These are phyloP conservation scores for Clivina fossor DNA, from an alignment of 2,888 invertebrate genomes.

Conservation along the genomic window DNA sequence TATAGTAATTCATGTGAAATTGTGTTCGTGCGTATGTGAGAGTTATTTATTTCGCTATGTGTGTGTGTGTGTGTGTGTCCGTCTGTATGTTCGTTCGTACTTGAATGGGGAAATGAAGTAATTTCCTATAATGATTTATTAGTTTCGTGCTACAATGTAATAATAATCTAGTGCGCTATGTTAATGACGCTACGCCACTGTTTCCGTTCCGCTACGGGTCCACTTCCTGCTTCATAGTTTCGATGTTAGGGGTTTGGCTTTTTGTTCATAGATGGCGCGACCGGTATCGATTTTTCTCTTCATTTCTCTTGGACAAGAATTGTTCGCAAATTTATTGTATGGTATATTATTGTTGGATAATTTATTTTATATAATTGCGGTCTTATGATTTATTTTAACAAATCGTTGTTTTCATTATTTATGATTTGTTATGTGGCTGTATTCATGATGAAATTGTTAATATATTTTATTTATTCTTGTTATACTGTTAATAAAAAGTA, in stretches of 20 bases:
- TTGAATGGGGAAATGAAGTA: slow-evolving; percentile 34
- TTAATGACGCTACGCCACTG: slow-evolving; percentile 31
- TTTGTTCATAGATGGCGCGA: slow-evolving; percentile 36
- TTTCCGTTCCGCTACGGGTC: slow-evolving; percentile 29
- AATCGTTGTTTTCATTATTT: too few relatives aligned
- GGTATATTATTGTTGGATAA: too few relatives aligned
- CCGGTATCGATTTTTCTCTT: slow-evolving; percentile 20
- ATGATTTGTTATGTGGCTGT: too few relatives aligned
- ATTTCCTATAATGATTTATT: slow-evolving; percentile 34
- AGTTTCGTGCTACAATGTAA: slow-evolving; percentile 29
- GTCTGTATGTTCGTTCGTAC: slow-evolving; percentile 27
- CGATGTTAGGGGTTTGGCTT: too few relatives aligned
- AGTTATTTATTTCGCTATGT: slow-evolving; percentile 34
- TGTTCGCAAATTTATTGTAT: too few relatives aligned
- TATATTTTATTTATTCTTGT: too few relatives aligned
- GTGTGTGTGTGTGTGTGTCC: too few relatives aligned
- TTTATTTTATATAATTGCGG: too few relatives aligned
- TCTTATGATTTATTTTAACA: too few relatives aligned
- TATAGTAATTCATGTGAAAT: slow-evolving; percentile 25
- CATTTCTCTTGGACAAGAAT: too few relatives aligned
- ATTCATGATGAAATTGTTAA: too few relatives aligned
- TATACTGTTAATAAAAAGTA: too few relatives aligned
- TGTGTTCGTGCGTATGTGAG: slow-evolving; percentile 23
- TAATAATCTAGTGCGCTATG: slow-evolving; percentile 27
- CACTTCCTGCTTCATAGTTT: slow-evolving; percentile 19